Percentiles rank a stretch among this genome's conserved stretches.
Conservation (phyloP, 30 jellyfish, hydroid and myxozoan species). For the Aurelia sp. region DNA sequence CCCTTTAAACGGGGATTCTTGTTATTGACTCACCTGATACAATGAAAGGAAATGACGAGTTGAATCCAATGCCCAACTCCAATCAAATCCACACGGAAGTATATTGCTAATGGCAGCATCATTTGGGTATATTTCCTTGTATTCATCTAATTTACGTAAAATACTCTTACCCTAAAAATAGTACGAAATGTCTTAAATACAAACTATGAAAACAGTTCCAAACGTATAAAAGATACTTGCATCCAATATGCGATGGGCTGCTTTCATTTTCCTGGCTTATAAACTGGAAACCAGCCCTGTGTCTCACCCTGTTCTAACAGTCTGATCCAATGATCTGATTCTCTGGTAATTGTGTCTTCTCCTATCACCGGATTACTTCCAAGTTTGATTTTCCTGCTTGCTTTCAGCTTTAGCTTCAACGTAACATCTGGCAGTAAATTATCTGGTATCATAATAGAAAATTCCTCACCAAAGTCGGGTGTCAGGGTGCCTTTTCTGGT, state of each 20-base stretch:
- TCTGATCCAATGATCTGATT: slow-evolving; percentile 81
- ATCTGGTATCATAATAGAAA: slow-evolving; percentile 73
- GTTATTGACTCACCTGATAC: no score
- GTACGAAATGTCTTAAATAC: no score
- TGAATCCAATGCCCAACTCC: no score
- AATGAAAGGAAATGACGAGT: no score
- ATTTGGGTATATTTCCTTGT: no score
- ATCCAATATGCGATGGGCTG: not conserved
- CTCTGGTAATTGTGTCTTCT: slow-evolving; percentile 32
- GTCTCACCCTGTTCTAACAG: slow-evolving; percentile 61
- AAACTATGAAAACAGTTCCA: no score
- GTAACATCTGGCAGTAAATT: slow-evolving; percentile 82
- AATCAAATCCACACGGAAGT: no score
- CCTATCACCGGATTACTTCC: slow-evolving; percentile 75
- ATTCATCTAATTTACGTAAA: no score
- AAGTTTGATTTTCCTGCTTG: slow-evolving; percentile 48
- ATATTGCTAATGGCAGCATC: no score
- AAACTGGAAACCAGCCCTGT: slow-evolving; percentile 87
- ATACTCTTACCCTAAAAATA: no score
- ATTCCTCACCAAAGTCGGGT: slow-evolving; percentile 76
- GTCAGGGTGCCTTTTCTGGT: slow-evolving; percentile 74
- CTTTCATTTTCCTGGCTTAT: slow-evolving; percentile 45
- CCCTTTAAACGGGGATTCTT: no score
- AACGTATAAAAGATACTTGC: no score
- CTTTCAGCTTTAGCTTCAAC: slow-evolving; percentile 61